These are phyloP conservation scores for Neotoma lepida DNA, from an alignment of 2,113 vertebrate genomes.

Conservation along the genomic window DNA sequence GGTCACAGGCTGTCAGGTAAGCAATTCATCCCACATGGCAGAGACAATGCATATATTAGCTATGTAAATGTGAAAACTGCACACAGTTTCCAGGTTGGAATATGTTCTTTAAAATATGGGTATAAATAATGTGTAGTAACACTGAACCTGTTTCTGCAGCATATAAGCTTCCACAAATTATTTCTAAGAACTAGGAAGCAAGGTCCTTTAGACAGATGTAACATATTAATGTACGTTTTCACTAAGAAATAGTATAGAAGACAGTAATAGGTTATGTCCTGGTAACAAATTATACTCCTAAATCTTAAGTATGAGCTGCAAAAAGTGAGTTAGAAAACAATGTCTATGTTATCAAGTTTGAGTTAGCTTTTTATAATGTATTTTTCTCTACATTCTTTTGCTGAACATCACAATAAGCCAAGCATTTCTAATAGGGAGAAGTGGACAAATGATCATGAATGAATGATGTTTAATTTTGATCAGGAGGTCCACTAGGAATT, in stretches of 20 bases:
- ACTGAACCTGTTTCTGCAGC: conserved; percentile 29
- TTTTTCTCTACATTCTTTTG: conserved; percentile 28
- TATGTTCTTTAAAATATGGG: conserved; percentile 60
- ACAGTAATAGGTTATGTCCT: conserved; percentile 37
- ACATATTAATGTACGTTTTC: conserved; percentile 46
- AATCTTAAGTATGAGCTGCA: conserved; percentile 52
- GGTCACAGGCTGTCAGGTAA: conserved; percentile 74
- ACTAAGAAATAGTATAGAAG: conserved; percentile 56
- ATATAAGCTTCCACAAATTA: conserved; percentile 56
- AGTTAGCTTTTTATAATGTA: not conserved
- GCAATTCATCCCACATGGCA: conserved; percentile 57
- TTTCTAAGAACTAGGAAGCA: conserved; percentile 57
- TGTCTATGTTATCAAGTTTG: not conserved
- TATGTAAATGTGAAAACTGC: conserved; percentile 59
- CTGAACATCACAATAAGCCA: conserved; percentile 6
- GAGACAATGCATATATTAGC: conserved; percentile 69
- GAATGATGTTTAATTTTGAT: conserved; percentile 9
- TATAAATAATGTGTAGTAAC: conserved; percentile 64
- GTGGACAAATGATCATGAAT: conserved; percentile 24
- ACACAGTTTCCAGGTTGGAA: conserved; percentile 66
- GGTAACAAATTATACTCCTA: conserved; percentile 63
- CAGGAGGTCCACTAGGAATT: conserved; percentile 1
- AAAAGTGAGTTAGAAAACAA: conserved; percentile 56
- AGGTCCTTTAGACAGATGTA: conserved; percentile 52
- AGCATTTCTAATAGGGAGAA: not conserved